These are phyloP conservation scores for Serrognathus titanus DNA, from an alignment of 2,888 invertebrate species.

Conservation along the genomic window DNA sequence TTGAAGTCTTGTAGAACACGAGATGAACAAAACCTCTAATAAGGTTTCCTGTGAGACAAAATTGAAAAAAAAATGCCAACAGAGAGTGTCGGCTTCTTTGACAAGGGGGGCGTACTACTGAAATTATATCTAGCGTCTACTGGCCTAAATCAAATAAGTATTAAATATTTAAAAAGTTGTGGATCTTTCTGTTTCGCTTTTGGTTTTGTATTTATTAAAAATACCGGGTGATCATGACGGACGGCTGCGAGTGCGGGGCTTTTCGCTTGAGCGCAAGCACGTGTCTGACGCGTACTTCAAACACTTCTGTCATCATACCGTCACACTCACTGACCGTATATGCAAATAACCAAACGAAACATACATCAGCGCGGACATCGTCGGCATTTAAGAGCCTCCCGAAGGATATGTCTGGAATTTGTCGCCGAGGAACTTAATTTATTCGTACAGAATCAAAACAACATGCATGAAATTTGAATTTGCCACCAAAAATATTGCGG, in stretches of 20 bases:
- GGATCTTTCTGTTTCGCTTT: too few species aligned
- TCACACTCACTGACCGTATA: conserved; percentile 3
- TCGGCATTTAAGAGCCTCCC: background rate
- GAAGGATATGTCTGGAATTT: background rate
- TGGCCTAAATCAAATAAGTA: too few species aligned
- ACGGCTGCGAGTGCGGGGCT: background rate
- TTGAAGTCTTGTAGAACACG: conserved; percentile 2
- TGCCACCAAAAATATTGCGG: too few species aligned
- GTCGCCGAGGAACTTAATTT: background rate
- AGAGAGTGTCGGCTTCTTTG: conserved; percentile 15
- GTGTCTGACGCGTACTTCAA: conserved; percentile 1
- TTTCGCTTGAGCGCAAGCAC: background rate
- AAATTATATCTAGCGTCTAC: too few species aligned
- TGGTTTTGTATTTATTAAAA: too few species aligned
- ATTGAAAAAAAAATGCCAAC: conserved; percentile 33
- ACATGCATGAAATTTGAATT: too few species aligned
- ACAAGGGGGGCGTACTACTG: background rate
- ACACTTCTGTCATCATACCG: conserved; percentile 1
- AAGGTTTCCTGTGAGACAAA: conserved; percentile 33
- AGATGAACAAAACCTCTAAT: conserved; percentile 17
- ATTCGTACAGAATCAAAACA: too few species aligned
- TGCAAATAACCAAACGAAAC: conserved; percentile 1
- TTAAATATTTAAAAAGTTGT: too few species aligned
- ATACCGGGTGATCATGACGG: background rate
- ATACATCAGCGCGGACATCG: background rate